phyloP scores from a whole-genome alignment of 2,888 invertebrate genomes.

The Diloba caeruleocephala region DNA sequence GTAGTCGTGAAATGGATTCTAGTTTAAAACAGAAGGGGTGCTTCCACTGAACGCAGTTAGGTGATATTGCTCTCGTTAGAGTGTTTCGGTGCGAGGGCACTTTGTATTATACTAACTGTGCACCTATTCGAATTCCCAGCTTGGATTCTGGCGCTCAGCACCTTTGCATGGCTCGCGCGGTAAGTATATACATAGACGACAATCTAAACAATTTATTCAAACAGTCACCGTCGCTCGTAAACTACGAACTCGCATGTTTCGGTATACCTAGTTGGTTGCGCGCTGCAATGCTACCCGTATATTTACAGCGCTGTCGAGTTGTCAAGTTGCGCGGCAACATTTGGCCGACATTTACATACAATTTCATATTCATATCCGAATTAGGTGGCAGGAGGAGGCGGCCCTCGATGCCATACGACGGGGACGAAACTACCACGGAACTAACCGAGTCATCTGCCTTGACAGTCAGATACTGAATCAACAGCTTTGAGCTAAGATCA shows the following conservation, averaged over 20 bases:
- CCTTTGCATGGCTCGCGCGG: constrained; percentile 52
- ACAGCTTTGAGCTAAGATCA: constrained; percentile 46
- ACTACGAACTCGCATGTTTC: constrained; percentile 79
- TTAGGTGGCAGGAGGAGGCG: constrained; percentile 72
- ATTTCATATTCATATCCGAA: constrained; percentile 87
- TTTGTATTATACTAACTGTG: constrained; percentile 63
- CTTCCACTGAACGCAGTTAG: constrained; percentile 78
- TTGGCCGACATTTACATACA: constrained; percentile 83
- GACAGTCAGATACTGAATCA: constrained; percentile 55
- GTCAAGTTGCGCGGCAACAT: constrained; percentile 80
- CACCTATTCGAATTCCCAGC: constrained; percentile 40
- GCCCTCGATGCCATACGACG: constrained; percentile 61
- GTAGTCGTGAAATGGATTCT: constrained; percentile 83
- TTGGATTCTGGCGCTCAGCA: constrained; percentile 51
- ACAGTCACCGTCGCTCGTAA: constrained; percentile 69
- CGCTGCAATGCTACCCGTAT: constrained; percentile 76
- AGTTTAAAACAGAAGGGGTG: constrained; percentile 83
- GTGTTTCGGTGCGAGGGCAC: constrained; percentile 67
- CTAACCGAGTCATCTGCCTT: constrained; percentile 52
- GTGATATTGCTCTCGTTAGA: constrained; percentile 83
- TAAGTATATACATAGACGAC: constrained; percentile 65
- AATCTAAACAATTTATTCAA: constrained; percentile 81
- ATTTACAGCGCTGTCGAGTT: constrained; percentile 82
- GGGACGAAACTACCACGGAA: constrained; percentile 57
- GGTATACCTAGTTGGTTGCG: constrained; percentile 74